Evolutionary conservation across 2,797 vertebrate species (phyloP).

Genomic region (Falco cherrug): DNA sequence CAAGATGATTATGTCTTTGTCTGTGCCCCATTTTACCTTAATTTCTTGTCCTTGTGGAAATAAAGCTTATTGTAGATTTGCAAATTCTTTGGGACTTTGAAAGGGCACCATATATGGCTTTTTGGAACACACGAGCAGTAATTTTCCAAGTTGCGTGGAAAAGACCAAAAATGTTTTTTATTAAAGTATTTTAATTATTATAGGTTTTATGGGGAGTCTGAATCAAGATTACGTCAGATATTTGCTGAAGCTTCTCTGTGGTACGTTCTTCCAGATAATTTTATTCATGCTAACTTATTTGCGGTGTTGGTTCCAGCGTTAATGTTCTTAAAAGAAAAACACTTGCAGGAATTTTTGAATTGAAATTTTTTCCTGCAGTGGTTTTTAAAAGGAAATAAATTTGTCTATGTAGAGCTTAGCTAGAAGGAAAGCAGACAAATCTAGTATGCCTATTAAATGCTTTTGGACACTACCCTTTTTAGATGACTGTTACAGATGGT

Average conservation of each 20-base stretch:
- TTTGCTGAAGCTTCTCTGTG: slow-evolving; percentile 89
- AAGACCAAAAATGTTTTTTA: neutral
- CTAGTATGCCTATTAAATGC: neutral
- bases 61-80: neutral
- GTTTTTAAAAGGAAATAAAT: slow-evolving; percentile 14
- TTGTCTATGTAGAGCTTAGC: neutral
- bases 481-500: neutral
- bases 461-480: neutral
- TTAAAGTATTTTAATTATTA: slow-evolving; percentile 35
- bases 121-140: neutral
- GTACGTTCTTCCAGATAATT: slow-evolving; percentile 72
- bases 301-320: neutral
- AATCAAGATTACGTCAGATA: slow-evolving; percentile 90
- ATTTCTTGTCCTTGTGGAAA: neutral
- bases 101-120: rapidly evolving
- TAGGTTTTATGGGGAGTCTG: slow-evolving; percentile 96
- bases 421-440: slow-evolving; percentile 22
- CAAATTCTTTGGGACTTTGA: neutral
- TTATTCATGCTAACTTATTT: neutral
- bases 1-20: neutral
- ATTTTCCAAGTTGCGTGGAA: neutral
- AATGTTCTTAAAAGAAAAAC: neutral
- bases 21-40: neutral
- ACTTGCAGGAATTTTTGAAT: neutral
- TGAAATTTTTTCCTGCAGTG: neutral